Evolutionary conservation across 2,888 invertebrate genomes (phyloP), one percentile per base, ranked within the genome.

Genomic region (Drosophila infuscata): DNA sequence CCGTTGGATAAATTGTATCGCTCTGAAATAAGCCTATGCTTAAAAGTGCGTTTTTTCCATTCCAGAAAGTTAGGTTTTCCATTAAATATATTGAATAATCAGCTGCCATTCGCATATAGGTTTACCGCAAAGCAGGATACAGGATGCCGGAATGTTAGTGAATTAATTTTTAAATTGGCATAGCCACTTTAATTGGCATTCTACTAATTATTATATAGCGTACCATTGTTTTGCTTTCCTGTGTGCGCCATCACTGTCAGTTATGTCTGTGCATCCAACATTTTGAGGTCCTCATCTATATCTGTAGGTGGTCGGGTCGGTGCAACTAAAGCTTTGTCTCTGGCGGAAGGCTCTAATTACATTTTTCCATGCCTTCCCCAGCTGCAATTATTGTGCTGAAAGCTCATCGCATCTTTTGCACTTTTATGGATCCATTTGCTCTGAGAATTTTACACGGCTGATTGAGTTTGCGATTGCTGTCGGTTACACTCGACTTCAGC

Each of bases 381-480:
- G 25, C 30, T 41, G 57, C 63, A 53, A 20, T 38, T 53, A n/a
- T 46, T 15, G 3, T 46, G 29, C 30, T 17, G 49, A 51, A 38
- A 41, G 46, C 48, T 30, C 41, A 51, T 56, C 29, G n/a, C 46
- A 53, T 61, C 36, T 48, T 61, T 41, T 51, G 17, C 53, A 35
- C 53, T 74, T 41, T 33, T 36, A 54, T 43, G 62, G 54, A 65
- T 78, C 49, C 52, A 67, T 54, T 58, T 68, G 51, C 74, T 46
- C 36, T 51, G 20, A 59, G 35, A 58, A 48, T 79, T 77, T 75
- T 77, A 58, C 79, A 83, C 75, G 74, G 75, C 53, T 89, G 89
- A 87, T 89, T 87, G 86, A 81, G 88, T 88, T 89, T 86, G 62
- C 71, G 75, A 74, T 85, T 76, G 79, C 79, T 70, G 51, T 73